A percentile compares a stretch with the other conserved stretches of the same genome.
phyloP scores from a whole-genome alignment of 2,888 invertebrate genomes.

The Drosophila barbarae region DNA sequence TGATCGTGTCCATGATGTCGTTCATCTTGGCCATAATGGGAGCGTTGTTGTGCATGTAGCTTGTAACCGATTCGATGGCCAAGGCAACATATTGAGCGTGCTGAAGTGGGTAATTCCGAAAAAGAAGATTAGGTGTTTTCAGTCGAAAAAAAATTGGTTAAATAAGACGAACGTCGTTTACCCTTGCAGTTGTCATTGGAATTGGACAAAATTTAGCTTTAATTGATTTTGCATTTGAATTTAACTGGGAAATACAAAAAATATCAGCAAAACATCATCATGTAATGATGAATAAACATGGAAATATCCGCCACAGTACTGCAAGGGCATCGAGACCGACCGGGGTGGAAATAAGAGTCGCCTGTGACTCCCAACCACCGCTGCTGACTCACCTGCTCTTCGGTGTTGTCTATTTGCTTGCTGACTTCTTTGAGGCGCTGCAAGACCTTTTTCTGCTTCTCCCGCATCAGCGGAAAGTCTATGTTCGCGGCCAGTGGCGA shows the following conservation, averaged over 20 bases:
- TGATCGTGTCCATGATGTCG: slow-evolving; percentile 83
- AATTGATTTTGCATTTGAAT: too few relatives aligned
- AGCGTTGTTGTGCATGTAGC: slow-evolving; percentile 77
- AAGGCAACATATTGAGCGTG: slow-evolving; percentile 74
- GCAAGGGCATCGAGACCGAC: neutral
- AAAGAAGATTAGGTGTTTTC: slow-evolving; percentile 1
- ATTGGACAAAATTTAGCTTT: neutral
- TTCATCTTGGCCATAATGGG: slow-evolving; percentile 83
- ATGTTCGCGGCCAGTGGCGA: slow-evolving; percentile 81
- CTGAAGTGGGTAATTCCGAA: slow-evolving; percentile 49
- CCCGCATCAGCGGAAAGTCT: slow-evolving; percentile 83
- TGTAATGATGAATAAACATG: neutral
- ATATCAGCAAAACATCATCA: neutral
- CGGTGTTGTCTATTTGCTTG: slow-evolving; percentile 78
- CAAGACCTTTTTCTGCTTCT: slow-evolving; percentile 83
- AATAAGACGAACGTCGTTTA: neutral
- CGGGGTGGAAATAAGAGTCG: slow-evolving; percentile 2
- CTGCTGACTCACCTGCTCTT: slow-evolving; percentile 71
- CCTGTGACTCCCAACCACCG: neutral
- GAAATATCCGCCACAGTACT: neutral
- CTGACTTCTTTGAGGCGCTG: slow-evolving; percentile 80
- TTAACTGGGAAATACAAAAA: neutral
- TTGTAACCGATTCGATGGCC: slow-evolving; percentile 77
- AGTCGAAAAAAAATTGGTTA: neutral
- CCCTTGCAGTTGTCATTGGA: neutral